phyloP scores from a whole-genome alignment of 2,113 vertebrate species.

The Podarcis cretensis region DNA sequence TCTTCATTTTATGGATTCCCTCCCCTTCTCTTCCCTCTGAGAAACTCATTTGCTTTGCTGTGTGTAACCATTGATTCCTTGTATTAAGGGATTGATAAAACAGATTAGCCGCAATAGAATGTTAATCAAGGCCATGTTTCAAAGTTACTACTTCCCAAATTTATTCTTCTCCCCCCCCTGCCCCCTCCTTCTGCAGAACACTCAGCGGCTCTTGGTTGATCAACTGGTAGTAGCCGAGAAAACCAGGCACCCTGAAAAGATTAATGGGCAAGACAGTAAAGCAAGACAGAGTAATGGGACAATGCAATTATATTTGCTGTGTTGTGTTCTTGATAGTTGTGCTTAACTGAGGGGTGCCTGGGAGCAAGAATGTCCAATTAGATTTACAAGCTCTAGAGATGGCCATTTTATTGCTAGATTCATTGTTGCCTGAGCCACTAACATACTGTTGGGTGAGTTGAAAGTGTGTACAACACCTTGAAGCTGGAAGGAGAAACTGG shows the following conservation, averaged over 20 bases:
- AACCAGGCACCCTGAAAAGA: slow-evolving; percentile 12
- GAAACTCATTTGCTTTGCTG: slow-evolving; percentile 71
- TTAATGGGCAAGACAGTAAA: slow-evolving; percentile 21
- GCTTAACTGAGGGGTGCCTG: slow-evolving; percentile 10
- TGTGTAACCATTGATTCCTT: slow-evolving; percentile 69
- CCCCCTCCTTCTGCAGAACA: slow-evolving; percentile 15
- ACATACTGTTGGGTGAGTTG: background rate
- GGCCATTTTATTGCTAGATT: slow-evolving; percentile 52
- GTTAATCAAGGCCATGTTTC: slow-evolving; percentile 72
- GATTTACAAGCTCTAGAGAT: slow-evolving; percentile 26
- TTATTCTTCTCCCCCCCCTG: slow-evolving; percentile 30
- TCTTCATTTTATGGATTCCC: slow-evolving; percentile 70
- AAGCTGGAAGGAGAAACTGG: background rate
- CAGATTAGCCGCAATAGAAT: slow-evolving; percentile 69
- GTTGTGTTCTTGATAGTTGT: background rate
- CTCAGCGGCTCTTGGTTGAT: slow-evolving; percentile 22
- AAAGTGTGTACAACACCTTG: background rate
- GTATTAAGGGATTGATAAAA: slow-evolving; percentile 69
- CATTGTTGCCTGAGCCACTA: background rate
- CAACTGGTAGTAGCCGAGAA: slow-evolving; percentile 49
- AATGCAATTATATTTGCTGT: background rate
- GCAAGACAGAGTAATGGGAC: slow-evolving; percentile 31
- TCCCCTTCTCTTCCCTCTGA: slow-evolving; percentile 58
- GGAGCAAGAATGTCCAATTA: background rate
- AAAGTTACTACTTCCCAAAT: slow-evolving; percentile 55